Conservation (phyloP, 2,888 invertebrate species). For the Scaptomyza caliginosa region DNA sequence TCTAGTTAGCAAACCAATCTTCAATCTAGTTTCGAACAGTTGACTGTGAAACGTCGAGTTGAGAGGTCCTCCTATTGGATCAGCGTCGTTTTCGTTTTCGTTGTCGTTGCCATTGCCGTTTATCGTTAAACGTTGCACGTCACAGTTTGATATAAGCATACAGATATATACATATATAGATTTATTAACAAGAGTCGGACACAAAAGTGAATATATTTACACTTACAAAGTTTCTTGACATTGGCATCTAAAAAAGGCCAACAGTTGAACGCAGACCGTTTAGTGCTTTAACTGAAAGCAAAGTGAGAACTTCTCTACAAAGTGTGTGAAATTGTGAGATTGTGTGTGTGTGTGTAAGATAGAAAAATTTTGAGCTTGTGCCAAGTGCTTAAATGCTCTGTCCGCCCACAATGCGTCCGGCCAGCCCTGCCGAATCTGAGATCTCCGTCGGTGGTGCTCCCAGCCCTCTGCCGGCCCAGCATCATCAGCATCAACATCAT, state of each 20-base stretch:
- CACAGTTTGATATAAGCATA: constrained; percentile 12
- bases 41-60: constrained; percentile 84
- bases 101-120: no score
- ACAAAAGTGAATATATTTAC: constrained; percentile 25
- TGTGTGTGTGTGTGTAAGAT: constrained; percentile 1
- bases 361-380: constrained; percentile 1
- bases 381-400: constrained; percentile 81
- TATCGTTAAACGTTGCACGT: constrained; percentile 34
- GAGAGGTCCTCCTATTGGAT: constrained; percentile 82
- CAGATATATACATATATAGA: constrained; percentile 7
- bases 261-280: constrained; percentile 28
- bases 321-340: constrained; percentile 10
- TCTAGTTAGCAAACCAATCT: constrained; percentile 84
- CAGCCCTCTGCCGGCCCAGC: constrained; percentile 79
- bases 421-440: constrained; percentile 84
- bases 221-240: constrained; percentile 7
- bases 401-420: constrained; percentile 84
- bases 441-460: constrained; percentile 84
- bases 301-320: constrained; percentile 10
- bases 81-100: constrained; percentile 55
- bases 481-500: constrained; percentile 58
- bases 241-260: constrained; percentile 12
- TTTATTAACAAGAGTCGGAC: constrained; percentile 39
- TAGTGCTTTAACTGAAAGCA: constrained; percentile 37
- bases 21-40: constrained; percentile 84